Percentiles rank a stretch among this genome's conserved stretches.
Conservation (phyloP, 2,113 vertebrate species). For the Tragelaphus buxtoni region DNA sequence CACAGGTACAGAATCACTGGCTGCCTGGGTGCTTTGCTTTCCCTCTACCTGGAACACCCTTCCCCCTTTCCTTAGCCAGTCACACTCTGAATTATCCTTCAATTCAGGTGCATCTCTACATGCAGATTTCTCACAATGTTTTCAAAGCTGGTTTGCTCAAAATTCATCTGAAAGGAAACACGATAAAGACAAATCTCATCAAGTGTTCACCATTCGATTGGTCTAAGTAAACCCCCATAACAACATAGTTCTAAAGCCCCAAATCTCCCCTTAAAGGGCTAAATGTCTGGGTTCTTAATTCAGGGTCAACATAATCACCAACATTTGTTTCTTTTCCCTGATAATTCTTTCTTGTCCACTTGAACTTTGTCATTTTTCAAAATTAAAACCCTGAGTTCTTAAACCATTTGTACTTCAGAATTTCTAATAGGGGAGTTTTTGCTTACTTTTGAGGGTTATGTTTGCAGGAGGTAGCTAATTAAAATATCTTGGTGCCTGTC, state of each 20-base stretch:
- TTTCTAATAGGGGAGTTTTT: neutral
- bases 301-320: neutral
- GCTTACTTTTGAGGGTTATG: neutral
- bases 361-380: neutral
- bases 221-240: neutral
- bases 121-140: neutral
- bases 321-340: neutral
- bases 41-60: neutral
- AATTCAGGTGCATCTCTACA: neutral
- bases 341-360: neutral
- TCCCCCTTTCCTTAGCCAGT: neutral
- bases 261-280: neutral
- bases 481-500: slow-evolving; percentile 1
- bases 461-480: slow-evolving; percentile 49
- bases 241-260: neutral
- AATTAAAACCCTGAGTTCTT: neutral
- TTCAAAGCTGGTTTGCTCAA: neutral
- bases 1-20: rapidly evolving
- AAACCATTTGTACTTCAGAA: neutral
- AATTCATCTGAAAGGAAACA: neutral
- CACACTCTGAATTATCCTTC: neutral
- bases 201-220: neutral
- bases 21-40: neutral
- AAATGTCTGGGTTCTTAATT: neutral
- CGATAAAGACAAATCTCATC: neutral